Evolutionary conservation across 2,113 vertebrate species (phyloP), one percentile per base, ranked within the genome.

Genomic region (Jaculus jaculus): DNA sequence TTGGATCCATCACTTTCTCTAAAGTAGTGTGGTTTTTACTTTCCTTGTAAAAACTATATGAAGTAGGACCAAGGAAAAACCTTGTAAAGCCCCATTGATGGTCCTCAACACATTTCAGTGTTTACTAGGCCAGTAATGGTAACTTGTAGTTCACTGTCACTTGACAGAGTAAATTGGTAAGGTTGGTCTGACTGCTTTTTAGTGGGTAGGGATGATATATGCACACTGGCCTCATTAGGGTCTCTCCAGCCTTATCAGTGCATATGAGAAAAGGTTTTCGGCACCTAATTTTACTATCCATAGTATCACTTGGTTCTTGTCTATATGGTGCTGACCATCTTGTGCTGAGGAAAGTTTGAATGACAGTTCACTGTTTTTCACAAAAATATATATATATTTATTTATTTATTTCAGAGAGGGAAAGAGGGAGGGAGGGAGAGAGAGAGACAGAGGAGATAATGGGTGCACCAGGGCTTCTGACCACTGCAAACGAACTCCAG

Each of bases 141-240:
- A 20, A 23, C 42, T n/a, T 58, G 2, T 5, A 7, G 8, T n/a
- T 42, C 4, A 7, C 34, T 71, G 47, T 10, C 54, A 66, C 51
- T 82, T 68, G 6, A 39, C 3, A 58, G 16, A 93, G 21, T 32
- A 61, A 75, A 39, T 13, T 32, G 61, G 11, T 54, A 3, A 20
- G 42, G 30, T 9, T 1, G 1, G 32, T 39, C 20, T 13, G 30
- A 47, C 34, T 69, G 21, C 23, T 28, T 68, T 58, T n/a, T 28
- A 39, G 73, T n/a, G 26, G 5, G 23, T 47, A 61, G 34, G 12
- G 28, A 17, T 9, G 7, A 23, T 5, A 0, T 11, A 0, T 1
- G 28, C 32, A 15, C 54, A 39, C 26, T 37, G 47, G 7, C 13
- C 5, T 11, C 17, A 23, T 16, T 34, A 17, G 21, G 71, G 26